Conservation (phyloP, 2,888 invertebrate species). For the Hanleya hanleyi region DNA sequence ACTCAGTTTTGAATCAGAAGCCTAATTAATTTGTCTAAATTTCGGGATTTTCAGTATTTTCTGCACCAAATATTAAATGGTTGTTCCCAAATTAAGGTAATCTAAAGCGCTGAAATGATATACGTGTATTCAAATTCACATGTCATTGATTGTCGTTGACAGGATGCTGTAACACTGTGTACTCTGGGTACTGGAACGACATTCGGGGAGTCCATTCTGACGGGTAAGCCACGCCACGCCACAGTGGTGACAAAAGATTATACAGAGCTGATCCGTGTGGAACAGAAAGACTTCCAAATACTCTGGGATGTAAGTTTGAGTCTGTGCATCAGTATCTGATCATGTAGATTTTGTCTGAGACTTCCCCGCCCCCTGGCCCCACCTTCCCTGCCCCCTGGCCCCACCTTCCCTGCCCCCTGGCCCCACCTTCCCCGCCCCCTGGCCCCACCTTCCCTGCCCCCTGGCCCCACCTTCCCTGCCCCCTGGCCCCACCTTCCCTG, state of each 20-base stretch:
- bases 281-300: constrained; percentile 84
- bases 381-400: no score
- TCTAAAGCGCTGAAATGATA: background rate
- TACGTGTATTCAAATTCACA: background rate
- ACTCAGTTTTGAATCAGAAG: no score
- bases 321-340: no score
- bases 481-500: no score
- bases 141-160: constrained; percentile 70
- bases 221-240: constrained; percentile 82
- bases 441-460: no score
- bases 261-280: constrained; percentile 84
- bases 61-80: background rate
- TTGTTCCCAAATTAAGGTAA: background rate
- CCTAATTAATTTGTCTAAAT: no score
- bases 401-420: no score
- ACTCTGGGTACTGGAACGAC: constrained; percentile 84
- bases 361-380: no score
- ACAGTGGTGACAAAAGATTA: constrained; percentile 84
- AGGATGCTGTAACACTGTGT: constrained; percentile 81
- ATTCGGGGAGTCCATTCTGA: constrained; percentile 84
- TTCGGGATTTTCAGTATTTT: background rate
- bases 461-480: no score
- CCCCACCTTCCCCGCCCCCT: no score
- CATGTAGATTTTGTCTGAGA: no score
- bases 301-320: constrained; percentile 82